Percentiles rank a stretch among this genome's conserved stretches.
These are phyloP conservation scores for Pipra filicauda DNA, from an alignment of 2,113 vertebrate species.

Conservation along the genomic window DNA sequence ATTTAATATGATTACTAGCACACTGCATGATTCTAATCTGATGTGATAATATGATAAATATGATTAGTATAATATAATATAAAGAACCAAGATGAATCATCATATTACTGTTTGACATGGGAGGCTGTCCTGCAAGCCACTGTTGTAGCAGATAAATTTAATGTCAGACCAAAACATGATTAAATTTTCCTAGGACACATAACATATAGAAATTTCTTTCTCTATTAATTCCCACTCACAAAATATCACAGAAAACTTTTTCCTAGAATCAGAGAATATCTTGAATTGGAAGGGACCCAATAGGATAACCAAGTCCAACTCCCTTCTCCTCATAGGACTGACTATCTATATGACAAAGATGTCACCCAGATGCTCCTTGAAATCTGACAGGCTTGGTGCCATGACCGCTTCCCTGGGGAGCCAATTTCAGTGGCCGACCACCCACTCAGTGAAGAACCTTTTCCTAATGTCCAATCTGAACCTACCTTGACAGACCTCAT, in stretches of 20 bases:
- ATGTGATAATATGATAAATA: neutral
- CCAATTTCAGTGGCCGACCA: neutral
- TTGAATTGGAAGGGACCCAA: neutral
- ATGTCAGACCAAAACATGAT: constrained; percentile 4
- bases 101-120: constrained; percentile 30
- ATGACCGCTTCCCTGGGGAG: neutral
- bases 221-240: neutral
- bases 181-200: neutral
- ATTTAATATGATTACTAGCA: constrained; percentile 31
- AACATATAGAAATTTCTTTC: neutral
- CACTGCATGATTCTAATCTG: constrained; percentile 39
- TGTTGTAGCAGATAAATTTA: neutral
- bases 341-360: neutral
- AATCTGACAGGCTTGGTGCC: neutral
- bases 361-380: neutral
- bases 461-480: neutral
- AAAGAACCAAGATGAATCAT: constrained; percentile 10
- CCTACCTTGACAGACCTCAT: neutral
- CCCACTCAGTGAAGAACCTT: neutral
- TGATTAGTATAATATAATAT: constrained; percentile 33
- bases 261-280: neutral
- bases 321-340: neutral
- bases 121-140: constrained; percentile 11
- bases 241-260: neutral
- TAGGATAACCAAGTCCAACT: neutral